Evolutionary conservation across 2,113 vertebrate species (phyloP).

Genomic region (Cryptomyrus ogoouensis): DNA sequence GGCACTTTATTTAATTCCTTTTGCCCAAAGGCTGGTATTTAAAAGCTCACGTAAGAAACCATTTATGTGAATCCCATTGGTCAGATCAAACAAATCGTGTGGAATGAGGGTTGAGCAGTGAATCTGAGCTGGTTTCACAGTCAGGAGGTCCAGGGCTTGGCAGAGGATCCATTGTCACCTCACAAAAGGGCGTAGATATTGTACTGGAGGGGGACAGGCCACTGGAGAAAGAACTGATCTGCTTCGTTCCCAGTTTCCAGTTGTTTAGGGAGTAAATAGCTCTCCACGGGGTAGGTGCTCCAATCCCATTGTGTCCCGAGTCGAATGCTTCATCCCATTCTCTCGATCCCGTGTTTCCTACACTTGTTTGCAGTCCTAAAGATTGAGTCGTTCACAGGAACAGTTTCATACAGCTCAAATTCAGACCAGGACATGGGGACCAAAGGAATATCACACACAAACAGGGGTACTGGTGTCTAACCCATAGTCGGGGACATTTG

Average conservation of each 20-base stretch:
- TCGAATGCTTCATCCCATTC: not conserved
- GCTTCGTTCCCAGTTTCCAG: not conserved
- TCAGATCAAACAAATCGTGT: not conserved
- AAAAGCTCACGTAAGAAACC: not conserved
- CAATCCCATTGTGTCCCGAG: not conserved
- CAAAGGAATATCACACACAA: not conserved
- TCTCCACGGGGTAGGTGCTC: not conserved
- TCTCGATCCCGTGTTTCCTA: not conserved
- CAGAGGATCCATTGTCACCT: not conserved
- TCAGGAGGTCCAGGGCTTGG: not conserved
- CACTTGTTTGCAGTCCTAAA: not conserved
- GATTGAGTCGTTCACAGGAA: not conserved
- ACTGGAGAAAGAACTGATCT: not conserved
- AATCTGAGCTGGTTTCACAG: not conserved
- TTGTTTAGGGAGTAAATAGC: not conserved
- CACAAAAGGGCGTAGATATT: not conserved
- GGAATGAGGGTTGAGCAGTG: not conserved
- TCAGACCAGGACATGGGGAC: not conserved
- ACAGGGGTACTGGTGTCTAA: not conserved
- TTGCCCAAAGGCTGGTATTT: not conserved
- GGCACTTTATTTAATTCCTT: not conserved
- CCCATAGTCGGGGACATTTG: not conserved
- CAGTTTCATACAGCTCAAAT: not conserved
- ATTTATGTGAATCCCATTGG: not conserved
- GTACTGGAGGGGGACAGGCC: not conserved